phyloP scores from a whole-genome alignment of 2,113 vertebrate species.

The Urocolius indicus region DNA sequence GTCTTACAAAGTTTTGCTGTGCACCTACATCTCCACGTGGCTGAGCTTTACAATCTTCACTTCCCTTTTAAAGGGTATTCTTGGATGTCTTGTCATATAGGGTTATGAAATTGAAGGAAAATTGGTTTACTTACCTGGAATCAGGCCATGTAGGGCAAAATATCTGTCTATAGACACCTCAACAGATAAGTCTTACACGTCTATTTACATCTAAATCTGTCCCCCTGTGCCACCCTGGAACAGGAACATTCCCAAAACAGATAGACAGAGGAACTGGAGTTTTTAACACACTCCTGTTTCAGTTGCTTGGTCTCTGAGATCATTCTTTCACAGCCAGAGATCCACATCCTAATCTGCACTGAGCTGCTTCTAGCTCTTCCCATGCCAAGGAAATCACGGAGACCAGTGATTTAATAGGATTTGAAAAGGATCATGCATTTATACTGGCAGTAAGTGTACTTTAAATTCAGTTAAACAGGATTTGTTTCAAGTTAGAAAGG shows the following conservation, averaged over 20 bases:
- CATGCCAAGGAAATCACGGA: background rate
- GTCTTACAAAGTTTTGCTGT: background rate
- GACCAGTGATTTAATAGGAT: constrained; percentile 34
- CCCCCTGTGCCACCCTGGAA: background rate
- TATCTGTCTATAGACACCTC: background rate
- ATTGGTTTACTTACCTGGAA: background rate
- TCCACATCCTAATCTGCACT: background rate
- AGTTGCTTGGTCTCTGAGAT: background rate
- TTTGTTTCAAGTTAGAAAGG: constrained; percentile 35
- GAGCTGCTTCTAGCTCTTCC: background rate
- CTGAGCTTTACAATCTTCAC: background rate
- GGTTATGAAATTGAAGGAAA: background rate
- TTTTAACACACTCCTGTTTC: background rate
- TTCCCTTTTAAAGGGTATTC: background rate
- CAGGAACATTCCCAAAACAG: background rate
- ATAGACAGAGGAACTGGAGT: background rate
- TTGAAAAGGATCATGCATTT: constrained; percentile 35
- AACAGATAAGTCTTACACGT: background rate
- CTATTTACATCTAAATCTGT: background rate
- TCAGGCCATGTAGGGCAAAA: background rate
- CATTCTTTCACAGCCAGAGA: background rate
- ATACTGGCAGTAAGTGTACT: background rate
- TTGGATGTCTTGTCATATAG: background rate
- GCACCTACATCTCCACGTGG: background rate
- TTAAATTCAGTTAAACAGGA: constrained; percentile 46